Percentiles rank a stretch among this genome's conserved stretches.
phyloP scores from a whole-genome alignment of 2,888 invertebrate genomes.

The Xestia xanthographa region DNA sequence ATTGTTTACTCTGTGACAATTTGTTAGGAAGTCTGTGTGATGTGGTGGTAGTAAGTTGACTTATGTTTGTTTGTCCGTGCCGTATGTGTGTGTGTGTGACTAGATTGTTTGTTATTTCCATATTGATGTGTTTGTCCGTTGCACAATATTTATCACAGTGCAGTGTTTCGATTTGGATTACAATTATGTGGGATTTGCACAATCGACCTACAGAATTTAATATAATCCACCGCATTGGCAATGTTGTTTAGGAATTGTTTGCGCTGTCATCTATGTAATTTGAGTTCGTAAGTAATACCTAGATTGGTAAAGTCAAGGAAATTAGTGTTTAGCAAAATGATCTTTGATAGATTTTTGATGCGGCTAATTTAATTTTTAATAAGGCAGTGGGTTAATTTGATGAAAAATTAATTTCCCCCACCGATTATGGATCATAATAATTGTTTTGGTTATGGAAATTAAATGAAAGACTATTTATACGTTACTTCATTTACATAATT shows the following conservation, averaged over 20 bases:
- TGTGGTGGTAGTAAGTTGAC: slow-evolving; percentile 43
- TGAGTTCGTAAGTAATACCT: background rate
- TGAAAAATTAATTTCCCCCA: background rate
- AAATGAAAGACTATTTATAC: background rate
- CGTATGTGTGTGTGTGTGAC: slow-evolving; percentile 13
- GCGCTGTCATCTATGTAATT: background rate
- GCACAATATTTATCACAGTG: slow-evolving; percentile 36
- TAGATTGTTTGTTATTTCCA: slow-evolving; percentile 49
- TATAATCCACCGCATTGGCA: background rate
- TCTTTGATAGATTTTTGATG: background rate
- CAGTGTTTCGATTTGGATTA: slow-evolving; percentile 28
- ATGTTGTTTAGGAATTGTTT: background rate
- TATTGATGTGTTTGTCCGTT: slow-evolving; percentile 53
- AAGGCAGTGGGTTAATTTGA: background rate
- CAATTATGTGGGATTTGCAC: slow-evolving; percentile 17
- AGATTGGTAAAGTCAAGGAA: background rate
- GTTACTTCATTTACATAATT: background rate
- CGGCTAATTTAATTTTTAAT: too few species aligned
- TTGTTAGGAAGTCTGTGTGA: slow-evolving; percentile 57
- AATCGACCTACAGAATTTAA: background rate
- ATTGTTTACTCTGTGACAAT: background rate
- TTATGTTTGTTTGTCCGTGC: slow-evolving; percentile 35
- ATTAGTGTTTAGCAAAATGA: background rate
- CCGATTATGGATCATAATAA: background rate
- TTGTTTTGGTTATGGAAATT: background rate